Evolutionary conservation across 2,797 vertebrate genomes (phyloP).

Genomic region (Lithobates pipiens): DNA sequence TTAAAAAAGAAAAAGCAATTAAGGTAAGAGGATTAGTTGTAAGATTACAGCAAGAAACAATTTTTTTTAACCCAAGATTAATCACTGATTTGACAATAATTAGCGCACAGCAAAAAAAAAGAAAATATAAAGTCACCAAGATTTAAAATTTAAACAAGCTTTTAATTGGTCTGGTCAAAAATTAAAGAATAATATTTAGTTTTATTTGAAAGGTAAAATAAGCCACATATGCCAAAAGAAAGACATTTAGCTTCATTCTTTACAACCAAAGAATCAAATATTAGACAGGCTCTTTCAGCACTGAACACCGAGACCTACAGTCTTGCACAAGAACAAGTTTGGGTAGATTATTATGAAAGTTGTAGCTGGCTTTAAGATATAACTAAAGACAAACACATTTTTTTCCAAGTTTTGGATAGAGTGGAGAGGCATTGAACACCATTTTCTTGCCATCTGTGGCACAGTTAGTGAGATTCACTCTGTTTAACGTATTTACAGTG

Average conservation of each 20-base stretch:
- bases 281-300: not conserved
- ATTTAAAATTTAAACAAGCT: constrained; percentile 65
- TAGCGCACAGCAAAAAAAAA: constrained; percentile 75
- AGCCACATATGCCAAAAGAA: not conserved
- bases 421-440: no score
- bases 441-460: no score
- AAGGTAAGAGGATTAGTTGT: constrained; percentile 89
- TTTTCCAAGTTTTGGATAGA: no score
- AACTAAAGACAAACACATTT: no score
- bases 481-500: no score
- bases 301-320: constrained; percentile 28
- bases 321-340: constrained; percentile 49
- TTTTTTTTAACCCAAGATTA: constrained; percentile 73
- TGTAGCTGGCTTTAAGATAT: not conserved
- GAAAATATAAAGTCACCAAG: constrained; percentile 64
- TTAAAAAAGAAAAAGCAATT: constrained; percentile 69
- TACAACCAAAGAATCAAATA: constrained; percentile 22
- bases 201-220: constrained; percentile 22
- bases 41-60: constrained; percentile 99
- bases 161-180: constrained; percentile 26
- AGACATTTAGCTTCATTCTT: not conserved
- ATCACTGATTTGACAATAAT: constrained; percentile 81
- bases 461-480: no score
- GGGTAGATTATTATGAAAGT: not conserved
- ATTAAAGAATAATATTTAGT: constrained; percentile 7